Conservation (phyloP, 1,140 invertebrate genomes). For the Orius laevigatus region DNA sequence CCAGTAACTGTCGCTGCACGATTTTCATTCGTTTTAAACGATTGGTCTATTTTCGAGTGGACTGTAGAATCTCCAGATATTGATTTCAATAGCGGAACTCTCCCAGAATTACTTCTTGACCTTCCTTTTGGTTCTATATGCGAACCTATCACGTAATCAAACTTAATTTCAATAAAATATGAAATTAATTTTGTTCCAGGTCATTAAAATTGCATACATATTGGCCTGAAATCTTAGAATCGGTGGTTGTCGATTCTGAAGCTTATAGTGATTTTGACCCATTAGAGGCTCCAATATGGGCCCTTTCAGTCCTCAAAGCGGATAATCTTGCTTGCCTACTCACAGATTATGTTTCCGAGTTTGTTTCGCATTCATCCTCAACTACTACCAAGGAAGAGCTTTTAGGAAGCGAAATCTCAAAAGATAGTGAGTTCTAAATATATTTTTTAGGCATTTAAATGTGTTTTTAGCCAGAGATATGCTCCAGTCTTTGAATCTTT, state of each 20-base stretch:
- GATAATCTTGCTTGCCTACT: constrained; percentile 46
- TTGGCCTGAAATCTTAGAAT: constrained; percentile 74
- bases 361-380: constrained; percentile 32
- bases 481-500: constrained; percentile 29
- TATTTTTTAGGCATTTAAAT: neutral
- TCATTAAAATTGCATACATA: constrained; percentile 65
- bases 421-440: neutral
- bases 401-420: constrained; percentile 32
- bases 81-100: constrained; percentile 41
- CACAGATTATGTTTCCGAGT: constrained; percentile 42
- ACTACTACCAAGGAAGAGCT: constrained; percentile 34
- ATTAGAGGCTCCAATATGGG: constrained; percentile 65
- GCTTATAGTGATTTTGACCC: constrained; percentile 78
- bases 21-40: constrained; percentile 63
- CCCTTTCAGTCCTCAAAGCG: constrained; percentile 40
- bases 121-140: constrained; percentile 38
- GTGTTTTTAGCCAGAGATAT: constrained; percentile 4
- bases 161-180: neutral
- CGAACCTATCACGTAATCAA: constrained; percentile 50
- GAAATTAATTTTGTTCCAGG: constrained; percentile 29
- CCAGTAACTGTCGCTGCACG: constrained; percentile 59
- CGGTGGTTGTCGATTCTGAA: constrained; percentile 73
- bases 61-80: constrained; percentile 55
- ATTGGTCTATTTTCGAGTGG: constrained; percentile 48
- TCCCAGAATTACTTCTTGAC: neutral